A percentile compares a stretch with the other conserved stretches of the same genome.
Evolutionary conservation across 2,113 vertebrate species (phyloP).

Genomic region (Rattus norvegicus): DNA sequence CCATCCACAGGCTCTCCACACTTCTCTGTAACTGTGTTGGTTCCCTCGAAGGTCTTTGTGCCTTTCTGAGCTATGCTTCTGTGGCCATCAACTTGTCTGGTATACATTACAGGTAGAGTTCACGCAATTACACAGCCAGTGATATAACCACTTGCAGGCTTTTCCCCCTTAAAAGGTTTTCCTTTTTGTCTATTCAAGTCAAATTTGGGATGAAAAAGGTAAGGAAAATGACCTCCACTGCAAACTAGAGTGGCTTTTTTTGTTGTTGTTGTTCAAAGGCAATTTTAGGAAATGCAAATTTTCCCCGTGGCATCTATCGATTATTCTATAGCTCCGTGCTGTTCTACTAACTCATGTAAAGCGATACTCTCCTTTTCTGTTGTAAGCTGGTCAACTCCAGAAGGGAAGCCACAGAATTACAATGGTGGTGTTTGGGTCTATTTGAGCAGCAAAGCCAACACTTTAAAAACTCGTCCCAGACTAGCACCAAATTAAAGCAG

Average conservation of each 20-base stretch:
- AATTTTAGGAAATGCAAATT: constrained; percentile 31
- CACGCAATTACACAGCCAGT: constrained; percentile 23
- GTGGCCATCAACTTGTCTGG: constrained; percentile 7
- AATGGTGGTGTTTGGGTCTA: neutral
- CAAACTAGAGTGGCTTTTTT: constrained; percentile 14
- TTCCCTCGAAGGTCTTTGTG: neutral
- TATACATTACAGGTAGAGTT: constrained; percentile 36
- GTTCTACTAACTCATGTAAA: neutral
- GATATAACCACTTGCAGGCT: constrained; percentile 56
- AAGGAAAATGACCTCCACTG: constrained; percentile 30
- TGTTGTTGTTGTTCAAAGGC: neutral
- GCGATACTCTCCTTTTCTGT: neutral
- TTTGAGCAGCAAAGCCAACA: neutral
- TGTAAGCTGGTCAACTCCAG: neutral
- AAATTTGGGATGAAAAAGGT: constrained; percentile 13
- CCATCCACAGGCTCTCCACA: neutral
- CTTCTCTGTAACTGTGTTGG: neutral
- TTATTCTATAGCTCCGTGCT: neutral
- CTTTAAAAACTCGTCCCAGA: neutral
- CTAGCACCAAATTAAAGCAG: neutral
- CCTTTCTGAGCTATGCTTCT: neutral
- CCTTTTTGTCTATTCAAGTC: constrained; percentile 33
- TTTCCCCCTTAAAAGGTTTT: neutral
- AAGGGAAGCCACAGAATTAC: neutral
- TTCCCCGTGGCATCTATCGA: neutral